Percentiles rank a stretch among this genome's conserved stretches.
Evolutionary conservation across 2,797 vertebrate species (phyloP).

Genomic region (Calcarius lapponicus): DNA sequence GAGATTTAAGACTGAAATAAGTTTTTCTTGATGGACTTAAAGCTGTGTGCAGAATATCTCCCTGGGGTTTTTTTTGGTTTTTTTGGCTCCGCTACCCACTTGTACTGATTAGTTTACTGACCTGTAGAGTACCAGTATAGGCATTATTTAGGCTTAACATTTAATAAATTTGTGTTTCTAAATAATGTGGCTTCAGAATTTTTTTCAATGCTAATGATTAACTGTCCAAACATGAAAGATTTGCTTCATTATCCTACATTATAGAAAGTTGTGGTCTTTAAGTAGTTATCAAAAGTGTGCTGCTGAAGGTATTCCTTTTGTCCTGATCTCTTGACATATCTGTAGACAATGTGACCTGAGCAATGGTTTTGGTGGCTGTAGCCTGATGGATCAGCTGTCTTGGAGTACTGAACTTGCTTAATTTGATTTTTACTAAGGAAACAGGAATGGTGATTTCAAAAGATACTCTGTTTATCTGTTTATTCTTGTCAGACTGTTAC

Average conservation of each 20-base stretch:
- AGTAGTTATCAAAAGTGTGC: not conserved
- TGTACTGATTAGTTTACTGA: not conserved
- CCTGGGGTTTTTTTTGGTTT: not conserved
- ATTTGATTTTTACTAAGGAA: not conserved
- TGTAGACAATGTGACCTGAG: not conserved
- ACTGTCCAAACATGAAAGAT: not conserved
- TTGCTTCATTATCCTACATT: not conserved
- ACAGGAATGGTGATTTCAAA: not conserved
- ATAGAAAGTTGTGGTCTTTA: not conserved
- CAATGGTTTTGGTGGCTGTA: not conserved
- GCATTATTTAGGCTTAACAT: not conserved
- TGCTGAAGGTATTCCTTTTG: not conserved
- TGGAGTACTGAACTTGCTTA: not conserved
- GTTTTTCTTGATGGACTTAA: not conserved
- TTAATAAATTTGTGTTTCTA: not conserved
- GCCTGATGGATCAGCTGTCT: not conserved
- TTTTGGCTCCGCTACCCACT: not conserved
- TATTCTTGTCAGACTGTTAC: not conserved
- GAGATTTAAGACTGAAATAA: not conserved
- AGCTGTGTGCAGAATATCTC: not conserved
- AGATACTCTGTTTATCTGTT: not conserved
- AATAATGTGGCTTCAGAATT: not conserved
- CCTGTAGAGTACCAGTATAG: not conserved
- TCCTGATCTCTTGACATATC: not conserved
- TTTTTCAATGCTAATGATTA: not conserved